Conservation (phyloP, 2,888 invertebrate species). For the Lysandra coridon region DNA sequence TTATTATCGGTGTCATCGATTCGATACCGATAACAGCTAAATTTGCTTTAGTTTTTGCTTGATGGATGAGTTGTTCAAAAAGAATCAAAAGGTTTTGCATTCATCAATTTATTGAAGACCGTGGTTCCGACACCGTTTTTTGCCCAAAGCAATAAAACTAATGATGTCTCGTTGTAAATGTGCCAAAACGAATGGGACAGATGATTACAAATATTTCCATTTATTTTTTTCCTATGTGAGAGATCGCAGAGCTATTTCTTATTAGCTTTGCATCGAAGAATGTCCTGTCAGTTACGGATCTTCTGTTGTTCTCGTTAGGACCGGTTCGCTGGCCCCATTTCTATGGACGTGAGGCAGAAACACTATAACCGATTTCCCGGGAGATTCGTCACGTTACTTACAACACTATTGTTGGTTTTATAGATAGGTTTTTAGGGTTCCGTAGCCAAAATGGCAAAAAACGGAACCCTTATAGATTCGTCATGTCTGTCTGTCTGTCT, state of each 20-base stretch:
- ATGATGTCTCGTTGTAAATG: too few species aligned
- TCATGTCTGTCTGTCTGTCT: too few species aligned
- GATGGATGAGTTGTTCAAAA: background rate
- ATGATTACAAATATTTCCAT: too few species aligned
- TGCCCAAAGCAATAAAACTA: too few species aligned
- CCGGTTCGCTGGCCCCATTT: slow-evolving; percentile 57
- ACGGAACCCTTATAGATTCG: too few species aligned
- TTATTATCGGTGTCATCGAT: slow-evolving; percentile 8
- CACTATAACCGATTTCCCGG: slow-evolving; percentile 29
- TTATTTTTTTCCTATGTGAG: too few species aligned
- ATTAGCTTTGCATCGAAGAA: background rate
- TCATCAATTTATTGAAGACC: background rate
- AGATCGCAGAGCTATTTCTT: too few species aligned
- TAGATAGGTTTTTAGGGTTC: background rate
- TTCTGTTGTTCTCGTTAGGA: slow-evolving; percentile 37
- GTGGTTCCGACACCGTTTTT: too few species aligned
- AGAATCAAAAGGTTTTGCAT: background rate
- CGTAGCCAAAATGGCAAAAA: too few species aligned
- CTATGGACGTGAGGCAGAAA: slow-evolving; percentile 47
- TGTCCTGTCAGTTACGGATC: slow-evolving; percentile 6
- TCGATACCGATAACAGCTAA: slow-evolving; percentile 16
- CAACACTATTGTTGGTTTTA: slow-evolving; percentile 15
- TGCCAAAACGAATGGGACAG: too few species aligned
- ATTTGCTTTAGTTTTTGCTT: slow-evolving; percentile 10
- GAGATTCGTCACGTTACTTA: slow-evolving; percentile 28